phyloP scores from a whole-genome alignment of 1,140 invertebrate species.

The Drosophila pseudoananassae region DNA sequence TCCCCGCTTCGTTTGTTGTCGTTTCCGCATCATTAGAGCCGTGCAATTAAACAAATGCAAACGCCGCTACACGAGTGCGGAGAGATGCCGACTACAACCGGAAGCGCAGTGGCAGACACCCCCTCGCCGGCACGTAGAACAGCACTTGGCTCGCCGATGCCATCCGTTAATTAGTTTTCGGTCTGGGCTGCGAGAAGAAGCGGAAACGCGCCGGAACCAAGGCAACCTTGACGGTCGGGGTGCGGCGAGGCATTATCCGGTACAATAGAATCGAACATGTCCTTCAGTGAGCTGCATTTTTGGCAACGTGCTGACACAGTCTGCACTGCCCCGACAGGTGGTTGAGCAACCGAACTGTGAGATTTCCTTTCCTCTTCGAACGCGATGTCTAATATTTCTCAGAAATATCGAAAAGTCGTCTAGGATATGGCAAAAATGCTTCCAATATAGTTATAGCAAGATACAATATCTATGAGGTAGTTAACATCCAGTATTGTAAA shows the following conservation, averaged over 20 bases:
- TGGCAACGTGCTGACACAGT: slow-evolving; percentile 21
- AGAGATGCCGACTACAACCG: slow-evolving; percentile 25
- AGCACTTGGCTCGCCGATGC: slow-evolving; percentile 29
- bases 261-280: slow-evolving; percentile 7
- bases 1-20: background rate
- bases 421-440: too few species aligned
- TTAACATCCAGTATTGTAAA: too few species aligned
- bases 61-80: slow-evolving; percentile 17
- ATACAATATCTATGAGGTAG: too few species aligned
- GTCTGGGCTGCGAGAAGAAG: slow-evolving; percentile 17
- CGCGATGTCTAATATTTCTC: background rate
- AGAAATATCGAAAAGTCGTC: too few species aligned
- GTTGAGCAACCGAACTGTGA: background rate
- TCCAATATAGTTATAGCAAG: too few species aligned
- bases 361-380: background rate
- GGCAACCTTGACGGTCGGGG: slow-evolving; percentile 18
- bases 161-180: slow-evolving; percentile 47
- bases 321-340: slow-evolving; percentile 20
- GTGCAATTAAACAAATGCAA: slow-evolving; percentile 70
- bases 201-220: slow-evolving; percentile 13
- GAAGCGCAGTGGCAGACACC: slow-evolving; percentile 34
- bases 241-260: slow-evolving; percentile 1
- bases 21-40: slow-evolving; percentile 66
- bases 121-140: slow-evolving; percentile 20
- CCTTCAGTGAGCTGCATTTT: slow-evolving; percentile 23